phyloP scores from a whole-genome alignment of 2,113 vertebrate genomes.

The Barbus barbus region DNA sequence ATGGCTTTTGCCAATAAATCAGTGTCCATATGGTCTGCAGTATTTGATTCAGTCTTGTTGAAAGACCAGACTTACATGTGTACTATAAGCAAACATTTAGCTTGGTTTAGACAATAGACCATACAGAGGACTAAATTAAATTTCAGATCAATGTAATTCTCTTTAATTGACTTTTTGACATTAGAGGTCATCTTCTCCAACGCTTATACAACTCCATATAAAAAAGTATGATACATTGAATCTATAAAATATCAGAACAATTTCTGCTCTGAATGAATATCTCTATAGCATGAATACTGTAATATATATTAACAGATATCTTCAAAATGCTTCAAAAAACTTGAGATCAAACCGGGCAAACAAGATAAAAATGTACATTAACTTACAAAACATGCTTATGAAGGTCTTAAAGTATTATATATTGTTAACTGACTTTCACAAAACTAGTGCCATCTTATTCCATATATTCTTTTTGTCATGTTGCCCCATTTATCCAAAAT shows the following conservation, averaged over 20 bases:
- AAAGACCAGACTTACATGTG: neutral
- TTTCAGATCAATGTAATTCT: neutral
- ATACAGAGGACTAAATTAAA: neutral
- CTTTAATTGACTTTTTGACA: neutral
- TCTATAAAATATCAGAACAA: neutral
- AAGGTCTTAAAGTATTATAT: neutral
- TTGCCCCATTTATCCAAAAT: neutral
- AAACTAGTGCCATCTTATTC: neutral
- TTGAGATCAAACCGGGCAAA: neutral
- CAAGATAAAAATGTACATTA: neutral
- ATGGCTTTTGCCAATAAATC: conserved; percentile 52
- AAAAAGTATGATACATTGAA: neutral
- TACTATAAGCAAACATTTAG: neutral
- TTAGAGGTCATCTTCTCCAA: neutral
- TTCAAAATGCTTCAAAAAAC: neutral
- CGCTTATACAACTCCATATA: neutral
- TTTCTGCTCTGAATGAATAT: neutral
- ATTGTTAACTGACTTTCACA: neutral
- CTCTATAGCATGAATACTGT: neutral
- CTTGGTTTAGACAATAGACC: neutral
- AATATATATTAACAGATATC: neutral
- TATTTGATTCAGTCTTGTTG: neutral
- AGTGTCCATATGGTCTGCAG: conserved; percentile 6
- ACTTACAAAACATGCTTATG: neutral
- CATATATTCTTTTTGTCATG: conserved; percentile 6